A percentile compares a stretch with the other conserved stretches of the same genome.
Conservation (phyloP, 2,888 invertebrate genomes). For the Drosophila limbata region DNA sequence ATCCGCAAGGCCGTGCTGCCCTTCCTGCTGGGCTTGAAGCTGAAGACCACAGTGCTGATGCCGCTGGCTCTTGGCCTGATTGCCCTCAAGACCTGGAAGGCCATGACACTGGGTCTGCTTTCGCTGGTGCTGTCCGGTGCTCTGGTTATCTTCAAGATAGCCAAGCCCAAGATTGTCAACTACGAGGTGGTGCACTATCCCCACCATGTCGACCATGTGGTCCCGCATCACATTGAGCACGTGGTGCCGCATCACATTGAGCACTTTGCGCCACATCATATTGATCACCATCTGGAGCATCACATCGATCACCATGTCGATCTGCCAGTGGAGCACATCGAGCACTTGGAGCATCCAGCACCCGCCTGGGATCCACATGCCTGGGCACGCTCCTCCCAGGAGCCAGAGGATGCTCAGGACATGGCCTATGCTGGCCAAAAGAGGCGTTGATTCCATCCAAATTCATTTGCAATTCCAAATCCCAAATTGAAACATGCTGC, state of each 20-base stretch:
- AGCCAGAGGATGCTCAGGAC: slow-evolving; percentile 83
- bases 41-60: slow-evolving; percentile 93
- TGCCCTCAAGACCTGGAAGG: slow-evolving; percentile 96
- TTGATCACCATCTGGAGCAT: slow-evolving; percentile 85
- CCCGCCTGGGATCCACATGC: slow-evolving; percentile 87
- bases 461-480: not conserved
- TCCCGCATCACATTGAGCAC: slow-evolving; percentile 83
- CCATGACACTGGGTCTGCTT: slow-evolving; percentile 92
- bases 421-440: slow-evolving; percentile 84
- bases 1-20: slow-evolving; percentile 94
- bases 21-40: slow-evolving; percentile 93
- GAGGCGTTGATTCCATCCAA: slow-evolving; percentile 54
- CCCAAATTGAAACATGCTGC: slow-evolving; percentile 51
- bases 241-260: slow-evolving; percentile 83
- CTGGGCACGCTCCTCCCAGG: slow-evolving; percentile 88
- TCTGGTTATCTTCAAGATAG: slow-evolving; percentile 93
- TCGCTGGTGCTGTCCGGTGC: slow-evolving; percentile 94
- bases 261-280: slow-evolving; percentile 85
- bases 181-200: slow-evolving; percentile 95
- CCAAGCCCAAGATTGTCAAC: slow-evolving; percentile 94
- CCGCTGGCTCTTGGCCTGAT: slow-evolving; percentile 93
- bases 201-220: slow-evolving; percentile 82
- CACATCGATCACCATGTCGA: slow-evolving; percentile 86
- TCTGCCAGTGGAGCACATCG: slow-evolving; percentile 86
- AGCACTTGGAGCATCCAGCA: slow-evolving; percentile 86